A percentile compares a stretch with the other conserved stretches of the same genome.
Conservation (phyloP, 2,113 vertebrate genomes). For the Pseudonaja textilis region DNA sequence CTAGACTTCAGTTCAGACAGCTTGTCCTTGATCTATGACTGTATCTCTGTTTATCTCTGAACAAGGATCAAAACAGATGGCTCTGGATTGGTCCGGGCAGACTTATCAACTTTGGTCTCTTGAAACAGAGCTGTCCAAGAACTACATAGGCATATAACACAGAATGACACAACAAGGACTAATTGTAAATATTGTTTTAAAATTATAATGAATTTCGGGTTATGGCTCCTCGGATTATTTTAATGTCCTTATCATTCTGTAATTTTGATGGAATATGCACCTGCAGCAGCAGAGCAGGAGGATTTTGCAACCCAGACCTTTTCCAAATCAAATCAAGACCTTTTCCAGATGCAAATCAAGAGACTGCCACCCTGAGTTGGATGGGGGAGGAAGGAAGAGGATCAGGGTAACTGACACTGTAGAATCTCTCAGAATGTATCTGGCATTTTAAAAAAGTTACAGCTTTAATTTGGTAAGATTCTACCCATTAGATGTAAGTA, state of each 20-base stretch:
- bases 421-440: not conserved
- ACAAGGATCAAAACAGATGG: not conserved
- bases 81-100: not conserved
- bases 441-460: not conserved
- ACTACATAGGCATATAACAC: not conserved
- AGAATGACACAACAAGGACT: not conserved
- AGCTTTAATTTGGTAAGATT: not conserved
- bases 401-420: not conserved
- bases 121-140: not conserved
- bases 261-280: not conserved
- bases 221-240: not conserved
- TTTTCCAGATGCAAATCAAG: not conserved
- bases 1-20: not conserved
- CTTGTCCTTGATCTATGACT: not conserved
- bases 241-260: slow-evolving; percentile 1
- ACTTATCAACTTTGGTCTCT: not conserved
- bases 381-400: not conserved
- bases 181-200: not conserved
- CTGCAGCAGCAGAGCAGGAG: not conserved
- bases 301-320: not conserved
- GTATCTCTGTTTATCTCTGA: not conserved
- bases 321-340: not conserved
- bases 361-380: not conserved
- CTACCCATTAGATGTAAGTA: not conserved
- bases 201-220: not conserved